A percentile compares a stretch with the other conserved stretches of the same genome.
phyloP scores from a whole-genome alignment of 2,888 invertebrate genomes.

The Hirtodrosophila histrioides region DNA sequence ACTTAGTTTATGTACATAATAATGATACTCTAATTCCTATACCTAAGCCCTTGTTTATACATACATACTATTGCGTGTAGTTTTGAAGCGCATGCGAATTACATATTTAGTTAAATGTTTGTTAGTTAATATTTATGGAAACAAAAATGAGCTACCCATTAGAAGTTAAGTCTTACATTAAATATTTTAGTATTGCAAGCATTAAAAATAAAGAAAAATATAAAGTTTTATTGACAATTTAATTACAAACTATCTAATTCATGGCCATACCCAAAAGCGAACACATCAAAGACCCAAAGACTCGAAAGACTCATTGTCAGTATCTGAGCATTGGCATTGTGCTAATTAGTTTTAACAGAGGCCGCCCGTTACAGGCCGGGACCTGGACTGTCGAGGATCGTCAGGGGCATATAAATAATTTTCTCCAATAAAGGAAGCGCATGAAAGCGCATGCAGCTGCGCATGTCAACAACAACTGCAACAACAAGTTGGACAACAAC shows the following conservation, averaged over 20 bases:
- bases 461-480: slow-evolving; percentile 72
- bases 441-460: slow-evolving; percentile 81
- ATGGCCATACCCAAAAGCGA: slow-evolving; percentile 20
- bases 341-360: slow-evolving; percentile 70
- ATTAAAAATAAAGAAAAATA: slow-evolving; percentile 69
- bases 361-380: slow-evolving; percentile 40
- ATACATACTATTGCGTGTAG: slow-evolving; percentile 17
- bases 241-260: slow-evolving; percentile 33
- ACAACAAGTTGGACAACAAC: slow-evolving; percentile 27
- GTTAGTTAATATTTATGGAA: slow-evolving; percentile 79
- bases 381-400: slow-evolving; percentile 32
- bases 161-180: slow-evolving; percentile 60
- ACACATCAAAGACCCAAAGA: slow-evolving; percentile 16
- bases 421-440: slow-evolving; percentile 78
- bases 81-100: slow-evolving; percentile 28
- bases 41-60: slow-evolving; percentile 58
- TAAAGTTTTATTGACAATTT: slow-evolving; percentile 76
- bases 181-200: slow-evolving; percentile 73
- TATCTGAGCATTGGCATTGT: slow-evolving; percentile 51
- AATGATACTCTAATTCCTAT: slow-evolving; percentile 13
- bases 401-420: slow-evolving; percentile 74
- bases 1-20: slow-evolving; percentile 71
- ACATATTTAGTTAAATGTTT: slow-evolving; percentile 74
- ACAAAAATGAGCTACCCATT: slow-evolving; percentile 34
- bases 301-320: slow-evolving; percentile 9